Base-by-base conservation (phyloP, 2,888 invertebrate species). In the Himalopsyche tibetana region DNA sequence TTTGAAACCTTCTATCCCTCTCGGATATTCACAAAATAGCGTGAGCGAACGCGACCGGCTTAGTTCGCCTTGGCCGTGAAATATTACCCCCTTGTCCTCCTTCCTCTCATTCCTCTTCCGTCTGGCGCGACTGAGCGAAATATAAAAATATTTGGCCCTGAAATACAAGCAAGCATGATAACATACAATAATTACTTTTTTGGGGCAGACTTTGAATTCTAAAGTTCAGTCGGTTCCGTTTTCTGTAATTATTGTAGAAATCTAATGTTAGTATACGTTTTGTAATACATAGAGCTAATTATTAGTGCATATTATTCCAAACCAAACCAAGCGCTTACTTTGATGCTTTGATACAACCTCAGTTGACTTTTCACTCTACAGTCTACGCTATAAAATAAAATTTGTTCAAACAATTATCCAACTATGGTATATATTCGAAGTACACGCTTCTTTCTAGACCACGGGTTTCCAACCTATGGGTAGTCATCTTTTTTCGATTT, bases 61-160 rank as follows among this genome's bases (percentile, higher is more conserved):
- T 83, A 40, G 42, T 80, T 85, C 63, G 63, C 86, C 86, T 87
- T 84, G 87, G 84, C 87, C 86, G 85, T 86, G 88, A 88, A 85
- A 84, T 63, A 40, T 63, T 82, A 84, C 17, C 74, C 81, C 86
- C 87, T 40, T 84, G 51, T 51, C 74, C 82, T 42, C 83, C 83
- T 42, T 82, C 51, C 36, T 36, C 51, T 28, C 55, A 28, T 55
- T 55, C 69, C 63, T 63, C 42, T 51, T 69, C 83, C 40, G 40
- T 83, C 63, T 51, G 69, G 69, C 83, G 56, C 69, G 55, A 55
- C 82, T 82, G 28, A n/a, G 55, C 38, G 55, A 38, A 51, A 36
- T 36, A 74, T 28, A 74, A 63, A 74, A 74, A 74, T 74, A 74
- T 74, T 74, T 74, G 74, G 74, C 74, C 74, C 74, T 74, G 74